Evolutionary conservation across 2,888 invertebrate species (phyloP), one percentile per base, ranked within the genome.

Genomic region (Synergus japonicus): DNA sequence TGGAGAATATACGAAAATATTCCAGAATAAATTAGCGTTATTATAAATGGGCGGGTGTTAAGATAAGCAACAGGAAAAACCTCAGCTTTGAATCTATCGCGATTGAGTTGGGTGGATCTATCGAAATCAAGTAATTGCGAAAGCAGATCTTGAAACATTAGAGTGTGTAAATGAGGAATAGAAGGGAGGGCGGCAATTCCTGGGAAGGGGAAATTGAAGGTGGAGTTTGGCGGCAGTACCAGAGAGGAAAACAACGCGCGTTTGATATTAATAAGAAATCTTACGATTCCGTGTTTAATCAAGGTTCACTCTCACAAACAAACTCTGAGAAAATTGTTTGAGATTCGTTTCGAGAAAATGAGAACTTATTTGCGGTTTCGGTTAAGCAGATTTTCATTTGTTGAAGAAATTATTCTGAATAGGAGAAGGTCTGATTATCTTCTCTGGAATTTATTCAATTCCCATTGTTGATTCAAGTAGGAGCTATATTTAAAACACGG

Each of bases 191-290:
- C 78, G 81, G 80, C 78, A 60, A 77, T 76, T 78, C 76, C 49
- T 29, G 18, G 67, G 73, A 79, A 66, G 46, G 77, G 77, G 78
- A 67, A 78, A 81, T 66, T 66, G 77, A 78, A 49, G 77, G 76
- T 76, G 76, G 43, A 66, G n/a, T 73, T 73, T 76, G 60, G 81
- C 46, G 81, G 76, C 13, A 37, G 3, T 63, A 29, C 63, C 10
- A 82, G 77, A 76, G 80, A 82, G 78, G 82, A 84, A 85, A 86
- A 85, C 82, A 86, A 85, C 85, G 82, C 79, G 79, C 67, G 81
- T 79, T 83, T 83, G 87, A 87, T 88, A 88, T 89, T 89, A 88
- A 89, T 88, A 88, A 88, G 84, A 85, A 85, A 87, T 86, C 81
- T 85, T 84, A 81, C 79, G 83, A 79, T 58, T 22, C 37, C 66